Evolutionary conservation across 2,113 vertebrate genomes (phyloP), one percentile per base, ranked within the genome.

Genomic region (Caracal caracal): DNA sequence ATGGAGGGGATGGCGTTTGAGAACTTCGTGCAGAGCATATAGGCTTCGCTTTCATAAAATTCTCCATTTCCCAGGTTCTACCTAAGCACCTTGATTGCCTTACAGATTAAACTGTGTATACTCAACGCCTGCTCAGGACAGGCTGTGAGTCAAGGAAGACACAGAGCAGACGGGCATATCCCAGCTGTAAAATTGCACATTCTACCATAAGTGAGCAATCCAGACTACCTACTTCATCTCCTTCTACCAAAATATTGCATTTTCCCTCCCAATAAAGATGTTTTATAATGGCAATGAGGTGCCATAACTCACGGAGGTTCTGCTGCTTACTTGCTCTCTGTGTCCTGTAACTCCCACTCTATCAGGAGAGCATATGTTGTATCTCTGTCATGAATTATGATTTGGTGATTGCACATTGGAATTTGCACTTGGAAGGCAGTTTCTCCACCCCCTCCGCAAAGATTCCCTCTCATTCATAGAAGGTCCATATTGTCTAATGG

Each of bases 201-300:
- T 98, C 88, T 95, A 90, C 97, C 96, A 51, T 98, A 87, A 93
- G 61, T 97, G 96, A 98, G 98, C 87, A 95, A 97, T 97, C 97
- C 96, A 94, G 68, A 94, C 94, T 97, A 97, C 82, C 81, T 98
- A 96, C 95, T 98, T 98, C 90, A 97, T 98, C 95, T 98, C 96
- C 76, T 96, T 95, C 97, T 96, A 97, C 97, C 96, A 97, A 99
- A 98, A 98, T 97, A 98, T 88, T 98, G 59, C 89, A 6, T 98
- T 98, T 98, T 97, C 92, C 71, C 61, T 98, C 98, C 94, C 97
- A 98, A 95, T 98, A 98, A 98, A 97, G 92, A 98, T 98, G 97
- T 91, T 98, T 98, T 98, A 97, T 98, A 97, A 97, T 90, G 94
- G 88, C 98, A 97, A 94, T 92, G 98, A 98, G 96, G 97, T 96